Base-by-base conservation (phyloP, 2,113 vertebrate species). In the Echinops telfairi region DNA sequence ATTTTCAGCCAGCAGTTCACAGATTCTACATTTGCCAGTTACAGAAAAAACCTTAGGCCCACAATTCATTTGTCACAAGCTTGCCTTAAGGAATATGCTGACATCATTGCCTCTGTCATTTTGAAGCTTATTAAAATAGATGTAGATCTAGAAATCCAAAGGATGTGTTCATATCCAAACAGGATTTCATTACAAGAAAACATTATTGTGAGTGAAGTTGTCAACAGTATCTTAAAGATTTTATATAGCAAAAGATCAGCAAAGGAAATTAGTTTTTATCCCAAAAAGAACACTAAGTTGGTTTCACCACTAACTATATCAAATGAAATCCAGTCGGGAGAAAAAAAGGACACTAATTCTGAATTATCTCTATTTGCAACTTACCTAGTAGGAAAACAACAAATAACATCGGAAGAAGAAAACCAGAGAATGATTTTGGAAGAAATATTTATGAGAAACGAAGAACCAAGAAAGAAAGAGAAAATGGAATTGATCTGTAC, bases 51-150 rank as follows among this genome's bases (percentile, higher is more conserved):
- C 17, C 12, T 17, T 90, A 36, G 19, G 75, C 38, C 83, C 7
- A 77, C 47, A 89, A 66, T 90, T 79, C 93, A 94, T 75, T 62
- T 96, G 22, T 85, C 96, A 87, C 76, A 87, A 93, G 22, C 86
- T 71, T 85, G 38, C 43, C 96, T 97, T 76, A 95, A 84, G 78
- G 87, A 95, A 78, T 92, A 97, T 93, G 91, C 97, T 62, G 89
- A 95, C 10, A 38, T 73, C 43, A 95, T 97, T 77, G 94, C 96
- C 70, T 95, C 53, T 38, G 29, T 76, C 12, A 86, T 93, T 66
- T 91, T 97, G 86, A 96, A 91, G n/a, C 82, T 94, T 80, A 96
- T 97, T 92, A 97, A 97, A 94, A 95, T 87, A 73, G 93, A 97
- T 57, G 83, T 96, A 75, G 94, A 97, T 25, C 77, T 91, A 64